phyloP scores from a whole-genome alignment of 2,888 invertebrate genomes.

The Aplocera efformata region DNA sequence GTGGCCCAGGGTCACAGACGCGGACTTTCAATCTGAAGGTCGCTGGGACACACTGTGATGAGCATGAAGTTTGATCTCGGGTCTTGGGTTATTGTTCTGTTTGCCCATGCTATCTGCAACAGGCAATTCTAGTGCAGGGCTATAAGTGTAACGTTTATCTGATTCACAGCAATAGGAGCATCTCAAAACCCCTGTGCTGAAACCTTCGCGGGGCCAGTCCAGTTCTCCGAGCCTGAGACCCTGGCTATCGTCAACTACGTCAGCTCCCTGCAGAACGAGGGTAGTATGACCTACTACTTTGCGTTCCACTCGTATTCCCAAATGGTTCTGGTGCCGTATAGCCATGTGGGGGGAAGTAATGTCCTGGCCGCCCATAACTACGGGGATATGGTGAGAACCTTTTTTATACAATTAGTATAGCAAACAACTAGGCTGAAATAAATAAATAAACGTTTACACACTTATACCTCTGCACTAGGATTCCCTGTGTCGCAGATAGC shows the following conservation, averaged over 20 bases:
- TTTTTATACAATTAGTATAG: neutral
- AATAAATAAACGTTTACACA: no score
- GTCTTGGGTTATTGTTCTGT: no score
- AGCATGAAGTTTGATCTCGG: no score
- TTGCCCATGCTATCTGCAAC: no score
- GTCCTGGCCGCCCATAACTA: constrained; percentile 52
- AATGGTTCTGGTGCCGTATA: constrained; percentile 72
- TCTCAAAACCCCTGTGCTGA: constrained; percentile 69
- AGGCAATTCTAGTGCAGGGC: no score
- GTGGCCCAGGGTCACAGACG: no score
- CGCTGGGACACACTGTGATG: no score
- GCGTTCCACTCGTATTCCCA: constrained; percentile 82
- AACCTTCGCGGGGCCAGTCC: constrained; percentile 70
- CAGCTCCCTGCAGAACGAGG: constrained; percentile 34
- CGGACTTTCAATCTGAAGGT: no score
- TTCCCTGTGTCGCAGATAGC: no score
- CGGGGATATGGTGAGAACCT: constrained; percentile 58
- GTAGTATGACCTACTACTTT: constrained; percentile 66
- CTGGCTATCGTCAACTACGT: constrained; percentile 62
- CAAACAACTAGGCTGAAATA: neutral
- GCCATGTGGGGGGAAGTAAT: constrained; percentile 45
- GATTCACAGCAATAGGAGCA: constrained; percentile 55
- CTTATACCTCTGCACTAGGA: no score
- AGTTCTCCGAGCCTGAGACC: constrained; percentile 80
- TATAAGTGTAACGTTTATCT: no score